Percentiles rank a stretch among this genome's conserved stretches.
phyloP scores from a whole-genome alignment of 2,797 vertebrate species.

The Acanthornis magna region DNA sequence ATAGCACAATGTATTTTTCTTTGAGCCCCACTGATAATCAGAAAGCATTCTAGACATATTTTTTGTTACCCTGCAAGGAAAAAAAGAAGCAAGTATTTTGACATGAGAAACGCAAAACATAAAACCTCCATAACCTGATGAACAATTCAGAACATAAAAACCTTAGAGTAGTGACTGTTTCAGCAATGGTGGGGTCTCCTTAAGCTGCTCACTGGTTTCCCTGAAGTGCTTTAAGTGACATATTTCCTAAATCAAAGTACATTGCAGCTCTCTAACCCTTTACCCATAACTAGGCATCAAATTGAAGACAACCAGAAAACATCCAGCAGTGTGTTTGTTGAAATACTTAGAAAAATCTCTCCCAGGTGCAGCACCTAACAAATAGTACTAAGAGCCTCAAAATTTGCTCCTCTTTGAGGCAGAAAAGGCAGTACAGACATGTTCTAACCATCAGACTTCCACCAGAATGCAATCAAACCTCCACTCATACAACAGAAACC shows the following conservation, averaged over 20 bases:
- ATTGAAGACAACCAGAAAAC: background rate
- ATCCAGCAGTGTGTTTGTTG: background rate
- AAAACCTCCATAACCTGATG: background rate
- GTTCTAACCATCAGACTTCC: background rate
- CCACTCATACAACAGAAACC: background rate
- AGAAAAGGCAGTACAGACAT: background rate
- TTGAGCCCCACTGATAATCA: background rate
- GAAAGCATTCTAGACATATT: background rate
- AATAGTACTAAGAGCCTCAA: background rate
- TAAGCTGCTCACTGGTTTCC: background rate
- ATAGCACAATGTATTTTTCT: background rate
- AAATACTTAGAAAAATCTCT: background rate
- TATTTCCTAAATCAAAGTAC: background rate
- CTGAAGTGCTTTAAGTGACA: background rate
- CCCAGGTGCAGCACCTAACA: background rate
- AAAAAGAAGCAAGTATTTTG: background rate
- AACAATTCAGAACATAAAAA: background rate
- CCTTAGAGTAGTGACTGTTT: background rate
- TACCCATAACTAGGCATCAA: background rate
- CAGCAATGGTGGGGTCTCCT: background rate
- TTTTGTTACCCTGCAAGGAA: background rate
- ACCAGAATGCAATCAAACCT: background rate
- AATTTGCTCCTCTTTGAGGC: background rate
- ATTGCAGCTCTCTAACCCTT: background rate
- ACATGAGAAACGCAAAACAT: background rate